Conservation (phyloP, 2,797 vertebrate genomes). For the Alectoris magna region DNA sequence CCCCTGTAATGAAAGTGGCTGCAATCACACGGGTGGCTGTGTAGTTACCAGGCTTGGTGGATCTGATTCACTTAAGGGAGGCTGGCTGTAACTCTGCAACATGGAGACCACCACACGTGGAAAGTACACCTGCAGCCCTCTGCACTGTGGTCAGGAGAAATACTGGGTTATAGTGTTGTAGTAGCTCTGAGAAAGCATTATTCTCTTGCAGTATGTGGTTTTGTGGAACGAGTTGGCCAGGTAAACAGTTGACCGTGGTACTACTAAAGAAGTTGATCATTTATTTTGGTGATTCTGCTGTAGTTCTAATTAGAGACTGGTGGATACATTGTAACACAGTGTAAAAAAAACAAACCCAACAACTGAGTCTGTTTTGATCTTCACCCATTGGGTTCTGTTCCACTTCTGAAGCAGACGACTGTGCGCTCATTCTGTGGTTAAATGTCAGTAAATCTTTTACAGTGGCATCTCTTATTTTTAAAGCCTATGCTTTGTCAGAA, state of each 20-base stretch:
- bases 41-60: not conserved
- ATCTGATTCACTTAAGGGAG: not conserved
- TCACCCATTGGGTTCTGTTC: not conserved
- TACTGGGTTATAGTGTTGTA: not conserved
- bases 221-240: not conserved
- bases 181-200: not conserved
- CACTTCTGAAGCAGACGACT: not conserved
- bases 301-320: not conserved
- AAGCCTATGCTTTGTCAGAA: not conserved
- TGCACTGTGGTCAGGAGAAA: not conserved
- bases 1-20: not conserved
- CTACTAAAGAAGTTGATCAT: not conserved
- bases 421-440: not conserved
- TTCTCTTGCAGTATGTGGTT: not conserved
- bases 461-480: not conserved
- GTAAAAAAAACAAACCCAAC: not conserved
- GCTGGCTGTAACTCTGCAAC: not conserved
- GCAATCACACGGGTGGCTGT: not conserved
- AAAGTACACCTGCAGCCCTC: not conserved
- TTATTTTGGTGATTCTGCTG: not conserved
- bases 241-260: not conserved
- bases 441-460: not conserved
- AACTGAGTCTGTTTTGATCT: not conserved
- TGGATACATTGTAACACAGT: not conserved
- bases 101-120: rapidly evolving